These are phyloP conservation scores for Bombus difficillimus DNA, from an alignment of 1,140 invertebrate genomes.

Conservation along the genomic window DNA sequence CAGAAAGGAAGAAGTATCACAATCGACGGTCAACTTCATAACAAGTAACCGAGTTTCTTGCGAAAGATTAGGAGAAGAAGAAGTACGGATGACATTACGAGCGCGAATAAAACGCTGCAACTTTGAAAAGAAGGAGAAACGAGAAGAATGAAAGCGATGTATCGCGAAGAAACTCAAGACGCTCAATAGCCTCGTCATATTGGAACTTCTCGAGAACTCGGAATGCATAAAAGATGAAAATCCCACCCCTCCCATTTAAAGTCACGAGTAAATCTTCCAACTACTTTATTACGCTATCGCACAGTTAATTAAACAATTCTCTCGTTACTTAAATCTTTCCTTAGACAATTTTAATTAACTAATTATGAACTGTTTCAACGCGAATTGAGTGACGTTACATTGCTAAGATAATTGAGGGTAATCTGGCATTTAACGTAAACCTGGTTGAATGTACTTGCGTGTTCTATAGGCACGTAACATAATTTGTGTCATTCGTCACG, in stretches of 20 bases:
- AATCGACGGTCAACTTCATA: conserved; percentile 33
- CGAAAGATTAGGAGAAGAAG: conserved; percentile 29
- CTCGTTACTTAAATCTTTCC: not conserved
- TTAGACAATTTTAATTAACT: not conserved
- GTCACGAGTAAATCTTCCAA: not conserved
- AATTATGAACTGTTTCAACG: not conserved
- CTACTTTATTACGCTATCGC: not conserved
- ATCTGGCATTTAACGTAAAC: not conserved
- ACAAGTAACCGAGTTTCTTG: conserved; percentile 23
- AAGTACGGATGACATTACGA: conserved; percentile 30
- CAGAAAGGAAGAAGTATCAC: not conserved
- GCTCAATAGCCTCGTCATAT: conserved; percentile 25
- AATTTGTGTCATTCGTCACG: not conserved
- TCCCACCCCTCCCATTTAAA: not conserved
- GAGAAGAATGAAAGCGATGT: not conserved
- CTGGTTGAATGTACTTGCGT: not conserved
- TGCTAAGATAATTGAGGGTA: not conserved
- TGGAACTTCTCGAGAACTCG: conserved; percentile 22
- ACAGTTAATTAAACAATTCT: conserved; percentile 13
- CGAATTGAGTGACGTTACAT: not conserved
- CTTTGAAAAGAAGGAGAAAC: not conserved
- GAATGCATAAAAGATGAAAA: conserved; percentile 32
- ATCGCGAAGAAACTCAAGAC: conserved; percentile 19
- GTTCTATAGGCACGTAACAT: not conserved
- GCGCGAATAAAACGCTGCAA: conserved; percentile 35